phyloP scores from a whole-genome alignment of 2,888 invertebrate genomes.

The Spatulosminthurus flaviceps region DNA sequence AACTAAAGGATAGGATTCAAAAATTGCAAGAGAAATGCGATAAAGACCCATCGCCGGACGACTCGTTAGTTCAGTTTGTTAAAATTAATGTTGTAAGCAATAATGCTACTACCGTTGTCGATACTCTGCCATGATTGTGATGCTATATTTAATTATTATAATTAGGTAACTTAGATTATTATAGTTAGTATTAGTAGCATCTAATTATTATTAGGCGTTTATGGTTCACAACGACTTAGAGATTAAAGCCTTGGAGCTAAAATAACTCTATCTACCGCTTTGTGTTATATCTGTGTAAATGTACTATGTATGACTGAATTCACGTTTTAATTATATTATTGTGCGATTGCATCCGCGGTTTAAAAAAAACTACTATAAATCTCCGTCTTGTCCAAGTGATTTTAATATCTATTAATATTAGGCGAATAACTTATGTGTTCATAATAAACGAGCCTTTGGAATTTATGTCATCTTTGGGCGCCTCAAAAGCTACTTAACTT shows the following conservation, averaged over 20 bases:
- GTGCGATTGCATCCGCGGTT: not conserved
- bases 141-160: not conserved
- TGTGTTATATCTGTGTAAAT: no score
- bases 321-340: not conserved
- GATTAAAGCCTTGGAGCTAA: no score
- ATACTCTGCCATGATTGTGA: slow-evolving; percentile 28
- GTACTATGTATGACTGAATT: not conserved
- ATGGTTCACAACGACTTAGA: not conserved
- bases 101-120: not conserved
- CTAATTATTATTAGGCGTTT: not conserved
- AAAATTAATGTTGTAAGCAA: not conserved
- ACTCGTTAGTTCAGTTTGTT: slow-evolving; percentile 13
- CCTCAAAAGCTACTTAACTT: no score
- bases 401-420: not conserved
- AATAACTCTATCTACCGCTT: no score
- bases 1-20: slow-evolving; percentile 34
- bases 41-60: slow-evolving; percentile 16
- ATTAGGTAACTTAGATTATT: not conserved
- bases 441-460: no score
- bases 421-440: no score
- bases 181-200: not conserved
- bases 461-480: no score
- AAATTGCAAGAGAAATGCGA: slow-evolving; percentile 40
- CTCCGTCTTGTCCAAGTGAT: not conserved
- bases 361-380: not conserved